These are phyloP conservation scores for Bucco capensis DNA, from an alignment of 2,113 vertebrate species.

Conservation along the genomic window DNA sequence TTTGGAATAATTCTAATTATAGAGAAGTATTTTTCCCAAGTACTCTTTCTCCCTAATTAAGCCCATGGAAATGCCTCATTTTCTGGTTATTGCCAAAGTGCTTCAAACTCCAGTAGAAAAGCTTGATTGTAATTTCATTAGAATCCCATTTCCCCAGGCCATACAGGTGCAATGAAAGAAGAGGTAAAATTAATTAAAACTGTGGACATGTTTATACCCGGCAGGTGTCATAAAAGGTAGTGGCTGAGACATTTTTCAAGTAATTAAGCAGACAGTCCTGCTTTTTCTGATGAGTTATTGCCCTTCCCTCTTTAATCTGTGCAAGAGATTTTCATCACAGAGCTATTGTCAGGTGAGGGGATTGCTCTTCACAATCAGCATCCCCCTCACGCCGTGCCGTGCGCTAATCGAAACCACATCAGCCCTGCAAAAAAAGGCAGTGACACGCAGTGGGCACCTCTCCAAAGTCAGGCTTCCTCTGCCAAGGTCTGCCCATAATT, in stretches of 20 bases:
- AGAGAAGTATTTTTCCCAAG: slow-evolving; percentile 40
- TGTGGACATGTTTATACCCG: slow-evolving; percentile 74
- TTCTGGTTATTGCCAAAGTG: slow-evolving; percentile 61
- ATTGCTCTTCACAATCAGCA: slow-evolving; percentile 44
- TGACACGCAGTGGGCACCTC: neutral
- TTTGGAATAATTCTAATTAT: slow-evolving; percentile 52
- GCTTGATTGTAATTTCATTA: slow-evolving; percentile 67
- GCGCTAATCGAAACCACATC: neutral
- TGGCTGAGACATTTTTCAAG: slow-evolving; percentile 77
- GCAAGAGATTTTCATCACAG: slow-evolving; percentile 59
- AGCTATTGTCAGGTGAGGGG: slow-evolving; percentile 54
- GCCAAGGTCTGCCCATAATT: slow-evolving; percentile 28
- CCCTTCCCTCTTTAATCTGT: slow-evolving; percentile 67
- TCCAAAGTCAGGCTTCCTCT: neutral
- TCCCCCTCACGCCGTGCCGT: neutral
- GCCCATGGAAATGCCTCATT: slow-evolving; percentile 60
- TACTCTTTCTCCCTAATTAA: slow-evolving; percentile 51
- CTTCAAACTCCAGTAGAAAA: slow-evolving; percentile 63
- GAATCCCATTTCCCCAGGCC: slow-evolving; percentile 71
- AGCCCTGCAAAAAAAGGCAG: neutral
- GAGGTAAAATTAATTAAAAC: slow-evolving; percentile 81
- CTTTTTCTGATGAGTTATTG: slow-evolving; percentile 73
- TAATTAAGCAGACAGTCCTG: slow-evolving; percentile 76
- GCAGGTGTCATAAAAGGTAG: slow-evolving; percentile 77
- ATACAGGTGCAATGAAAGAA: slow-evolving; percentile 73